These are phyloP conservation scores for Hyperopisus bebe DNA, from an alignment of 2,113 vertebrate species.

Conservation along the genomic window DNA sequence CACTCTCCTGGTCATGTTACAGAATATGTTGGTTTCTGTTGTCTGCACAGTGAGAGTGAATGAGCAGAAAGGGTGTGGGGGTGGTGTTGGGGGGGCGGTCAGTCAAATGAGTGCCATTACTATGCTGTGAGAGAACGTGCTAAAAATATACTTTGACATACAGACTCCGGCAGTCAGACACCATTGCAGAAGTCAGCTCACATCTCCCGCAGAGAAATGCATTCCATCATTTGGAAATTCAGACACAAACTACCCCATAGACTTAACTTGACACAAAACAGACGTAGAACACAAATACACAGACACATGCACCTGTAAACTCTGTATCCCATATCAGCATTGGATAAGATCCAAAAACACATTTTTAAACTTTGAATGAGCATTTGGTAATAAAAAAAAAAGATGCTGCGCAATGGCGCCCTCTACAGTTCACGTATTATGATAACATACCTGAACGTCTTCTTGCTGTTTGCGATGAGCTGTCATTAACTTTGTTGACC, in stretches of 20 bases:
- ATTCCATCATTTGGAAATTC: neutral
- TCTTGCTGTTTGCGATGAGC: neutral
- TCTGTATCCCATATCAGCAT: neutral
- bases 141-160: constrained; percentile 69
- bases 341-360: neutral
- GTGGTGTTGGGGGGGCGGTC: constrained; percentile 27
- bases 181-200: constrained; percentile 31
- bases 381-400: neutral
- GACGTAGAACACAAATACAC: neutral
- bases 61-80: constrained; percentile 27
- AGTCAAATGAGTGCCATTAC: constrained; percentile 62
- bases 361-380: neutral
- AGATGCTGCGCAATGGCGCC: neutral
- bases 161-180: constrained; percentile 52
- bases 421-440: neutral
- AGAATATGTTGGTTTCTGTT: constrained; percentile 38
- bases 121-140: constrained; percentile 59
- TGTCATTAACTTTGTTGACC: neutral
- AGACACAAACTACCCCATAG: neutral
- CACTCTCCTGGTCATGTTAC: constrained; percentile 27
- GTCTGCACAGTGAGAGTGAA: constrained; percentile 55
- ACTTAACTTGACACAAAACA: neutral
- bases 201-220: constrained; percentile 42
- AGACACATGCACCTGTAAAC: neutral
- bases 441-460: neutral